A percentile compares a stretch with the other conserved stretches of the same genome.
Evolutionary conservation across 2,888 invertebrate genomes (phyloP).

Genomic region (Erebia palarica): DNA sequence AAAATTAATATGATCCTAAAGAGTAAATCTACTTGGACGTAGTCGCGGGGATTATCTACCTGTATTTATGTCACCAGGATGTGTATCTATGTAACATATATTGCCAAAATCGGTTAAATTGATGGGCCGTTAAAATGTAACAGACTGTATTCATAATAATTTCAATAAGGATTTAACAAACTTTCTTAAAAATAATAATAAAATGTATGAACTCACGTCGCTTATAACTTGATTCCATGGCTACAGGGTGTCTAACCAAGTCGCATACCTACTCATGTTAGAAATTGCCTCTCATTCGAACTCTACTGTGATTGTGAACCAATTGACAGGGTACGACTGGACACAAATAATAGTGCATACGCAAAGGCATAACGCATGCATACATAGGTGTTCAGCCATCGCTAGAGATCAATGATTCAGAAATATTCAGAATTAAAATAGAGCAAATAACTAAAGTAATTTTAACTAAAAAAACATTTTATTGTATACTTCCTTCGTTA

Average conservation of each 20-base stretch:
- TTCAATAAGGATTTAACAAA: too few relatives aligned
- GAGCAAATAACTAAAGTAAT: not conserved
- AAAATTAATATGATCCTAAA: too few relatives aligned
- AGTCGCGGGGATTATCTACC: too few relatives aligned
- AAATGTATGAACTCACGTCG: not conserved
- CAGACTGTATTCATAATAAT: too few relatives aligned
- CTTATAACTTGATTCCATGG: conserved; percentile 46
- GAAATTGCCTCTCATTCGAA: conserved; percentile 75
- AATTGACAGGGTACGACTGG: conserved; percentile 56
- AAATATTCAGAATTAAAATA: conserved; percentile 34
- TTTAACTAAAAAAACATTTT: too few relatives aligned
- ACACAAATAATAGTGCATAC: conserved; percentile 45
- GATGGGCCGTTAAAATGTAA: too few relatives aligned
- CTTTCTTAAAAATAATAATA: not conserved
- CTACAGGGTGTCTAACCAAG: conserved; percentile 62
- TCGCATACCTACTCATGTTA: conserved; percentile 72
- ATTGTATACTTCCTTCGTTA: too few relatives aligned
- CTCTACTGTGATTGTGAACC: conserved; percentile 68
- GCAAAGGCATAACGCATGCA: conserved; percentile 36
- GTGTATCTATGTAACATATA: too few relatives aligned
- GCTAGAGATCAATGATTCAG: too few relatives aligned
- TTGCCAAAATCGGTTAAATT: too few relatives aligned
- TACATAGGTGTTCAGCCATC: not conserved
- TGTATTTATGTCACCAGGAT: too few relatives aligned
- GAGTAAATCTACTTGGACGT: too few relatives aligned